phyloP scores from a whole-genome alignment of 2,888 invertebrate species.

The Drosophila mimica region DNA sequence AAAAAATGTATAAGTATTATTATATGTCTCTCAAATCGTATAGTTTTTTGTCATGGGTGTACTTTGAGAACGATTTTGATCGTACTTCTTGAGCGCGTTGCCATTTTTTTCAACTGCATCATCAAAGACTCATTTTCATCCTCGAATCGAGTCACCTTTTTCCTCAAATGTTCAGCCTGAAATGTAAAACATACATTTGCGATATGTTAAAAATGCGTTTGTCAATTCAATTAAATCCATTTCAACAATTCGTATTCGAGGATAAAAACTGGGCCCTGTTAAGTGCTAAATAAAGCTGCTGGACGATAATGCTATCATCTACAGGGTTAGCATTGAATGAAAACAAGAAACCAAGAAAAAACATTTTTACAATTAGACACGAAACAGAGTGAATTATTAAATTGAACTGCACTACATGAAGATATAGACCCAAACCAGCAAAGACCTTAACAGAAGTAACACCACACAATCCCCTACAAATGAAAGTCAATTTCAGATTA shows the following conservation, averaged over 20 bases:
- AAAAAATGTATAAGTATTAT: constrained; percentile 21
- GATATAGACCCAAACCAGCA: constrained; percentile 33
- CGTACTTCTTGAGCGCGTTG: constrained; percentile 93
- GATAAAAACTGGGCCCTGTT: constrained; percentile 63
- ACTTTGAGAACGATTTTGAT: constrained; percentile 41
- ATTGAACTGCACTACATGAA: constrained; percentile 33
- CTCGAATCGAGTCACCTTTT: constrained; percentile 96
- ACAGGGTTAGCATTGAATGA: constrained; percentile 35
- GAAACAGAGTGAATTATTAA: constrained; percentile 20
- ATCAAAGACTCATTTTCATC: constrained; percentile 98
- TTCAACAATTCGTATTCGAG: constrained; percentile 61
- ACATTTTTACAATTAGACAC: constrained; percentile 28
- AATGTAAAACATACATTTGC: constrained; percentile 75
- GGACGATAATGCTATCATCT: constrained; percentile 23
- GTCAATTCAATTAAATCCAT: constrained; percentile 9
- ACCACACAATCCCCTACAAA: background rate
- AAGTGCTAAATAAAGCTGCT: constrained; percentile 27
- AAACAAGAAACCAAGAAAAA: constrained; percentile 4
- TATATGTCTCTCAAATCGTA: constrained; percentile 14
- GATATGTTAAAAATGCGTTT: constrained; percentile 28
- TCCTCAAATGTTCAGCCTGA: constrained; percentile 94
- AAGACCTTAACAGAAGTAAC: constrained; percentile 8
- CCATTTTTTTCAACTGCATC: constrained; percentile 98
- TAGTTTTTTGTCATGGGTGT: constrained; percentile 18
- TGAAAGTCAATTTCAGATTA: background rate